phyloP scores from a whole-genome alignment of 30 jellyfish, hydroid and myxozoan species.

The Mastigias papua region DNA sequence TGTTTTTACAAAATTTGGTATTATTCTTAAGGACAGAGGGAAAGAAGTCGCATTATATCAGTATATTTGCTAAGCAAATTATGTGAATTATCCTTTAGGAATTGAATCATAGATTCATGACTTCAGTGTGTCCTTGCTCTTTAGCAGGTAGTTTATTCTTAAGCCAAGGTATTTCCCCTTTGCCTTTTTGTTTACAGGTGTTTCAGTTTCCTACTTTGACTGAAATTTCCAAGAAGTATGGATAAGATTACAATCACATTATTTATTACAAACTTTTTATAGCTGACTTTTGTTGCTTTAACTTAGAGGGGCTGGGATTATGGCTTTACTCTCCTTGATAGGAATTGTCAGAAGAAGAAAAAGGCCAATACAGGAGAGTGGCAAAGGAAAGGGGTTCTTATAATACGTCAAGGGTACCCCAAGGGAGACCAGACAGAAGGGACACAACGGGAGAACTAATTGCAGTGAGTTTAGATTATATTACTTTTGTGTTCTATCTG shows the following conservation, averaged over 20 bases:
- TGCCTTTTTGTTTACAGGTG: not conserved
- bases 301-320: not conserved
- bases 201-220: not conserved
- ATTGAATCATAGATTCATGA: not conserved
- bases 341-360: slow-evolving; percentile 79
- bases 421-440: slow-evolving; percentile 49
- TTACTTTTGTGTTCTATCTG: not conserved
- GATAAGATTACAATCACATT: no score
- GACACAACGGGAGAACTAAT: slow-evolving; percentile 76
- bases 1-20: no score
- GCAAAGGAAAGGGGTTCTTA: slow-evolving; percentile 64
- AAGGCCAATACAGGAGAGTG: slow-evolving; percentile 65
- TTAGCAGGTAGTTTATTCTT: not conserved
- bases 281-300: no score
- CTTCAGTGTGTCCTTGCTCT: not conserved
- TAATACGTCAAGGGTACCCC: not conserved
- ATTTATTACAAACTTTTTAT: no score
- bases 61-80: no score
- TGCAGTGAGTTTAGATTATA: slow-evolving; percentile 28
- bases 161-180: slow-evolving; percentile 26
- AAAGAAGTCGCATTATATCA: no score
- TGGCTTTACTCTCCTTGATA: not conserved
- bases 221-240: not conserved
- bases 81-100: no score
- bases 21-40: no score